Evolutionary conservation across 92 coral and sea anemone genomes (phyloP).

Genomic region (Desmophyllum pertusum): DNA sequence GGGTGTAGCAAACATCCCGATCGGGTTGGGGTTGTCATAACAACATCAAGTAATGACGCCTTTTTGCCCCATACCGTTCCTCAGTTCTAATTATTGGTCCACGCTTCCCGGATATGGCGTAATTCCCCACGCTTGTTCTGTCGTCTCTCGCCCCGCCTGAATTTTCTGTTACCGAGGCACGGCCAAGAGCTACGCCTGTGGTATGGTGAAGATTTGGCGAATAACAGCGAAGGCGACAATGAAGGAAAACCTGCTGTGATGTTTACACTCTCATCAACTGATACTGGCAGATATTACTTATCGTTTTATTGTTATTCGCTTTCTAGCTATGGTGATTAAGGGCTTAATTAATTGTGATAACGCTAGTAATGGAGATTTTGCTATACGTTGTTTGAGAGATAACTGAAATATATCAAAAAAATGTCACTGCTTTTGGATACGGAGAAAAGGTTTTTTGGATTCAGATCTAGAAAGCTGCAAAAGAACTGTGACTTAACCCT

Average conservation of each 20-base stretch:
- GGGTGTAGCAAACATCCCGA: conserved; percentile 4
- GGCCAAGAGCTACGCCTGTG: background rate
- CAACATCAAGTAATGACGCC: background rate
- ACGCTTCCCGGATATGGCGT: conserved; percentile 14
- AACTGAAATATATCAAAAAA: too few species aligned
- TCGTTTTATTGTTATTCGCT: too few species aligned
- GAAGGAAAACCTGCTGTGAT: background rate
- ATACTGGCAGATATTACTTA: background rate
- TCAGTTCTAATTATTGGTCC: background rate
- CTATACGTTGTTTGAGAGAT: background rate
- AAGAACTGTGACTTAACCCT: too few species aligned
- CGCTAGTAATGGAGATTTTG: too few species aligned
- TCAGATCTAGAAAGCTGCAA: too few species aligned
- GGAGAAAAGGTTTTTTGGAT: too few species aligned
- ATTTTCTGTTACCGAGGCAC: background rate
- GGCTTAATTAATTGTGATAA: too few species aligned
- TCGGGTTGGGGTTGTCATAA: conserved; percentile 11
- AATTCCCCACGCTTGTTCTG: conserved; percentile 2
- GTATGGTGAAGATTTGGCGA: conserved; percentile 13
- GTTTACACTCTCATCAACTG: background rate
- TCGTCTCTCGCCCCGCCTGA: background rate
- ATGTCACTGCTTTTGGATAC: too few species aligned
- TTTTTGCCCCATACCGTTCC: conserved; percentile 13
- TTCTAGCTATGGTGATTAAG: too few species aligned
- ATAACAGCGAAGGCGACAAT: background rate